Base-by-base conservation (phyloP, 2,113 vertebrate genomes). In the Thryonomys swinderianus region DNA sequence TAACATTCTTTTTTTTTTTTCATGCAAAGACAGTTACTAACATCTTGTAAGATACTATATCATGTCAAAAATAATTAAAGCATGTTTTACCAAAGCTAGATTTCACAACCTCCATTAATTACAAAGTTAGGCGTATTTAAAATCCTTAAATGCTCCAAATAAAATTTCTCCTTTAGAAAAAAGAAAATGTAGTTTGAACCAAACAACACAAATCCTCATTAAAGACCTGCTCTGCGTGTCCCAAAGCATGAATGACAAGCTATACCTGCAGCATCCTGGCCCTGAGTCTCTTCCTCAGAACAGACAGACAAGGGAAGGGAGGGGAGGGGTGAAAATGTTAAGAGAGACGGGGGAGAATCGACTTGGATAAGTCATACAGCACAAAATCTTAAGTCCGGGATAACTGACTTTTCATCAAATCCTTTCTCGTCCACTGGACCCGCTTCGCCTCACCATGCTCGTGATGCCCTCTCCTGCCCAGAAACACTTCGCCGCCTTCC, bases 81-180 rank as follows among this genome's bases (percentile, higher is more conserved):
- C 4, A 4, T 20, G 45, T 55, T 48, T 93, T 69, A 62, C 7
- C n/a, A 88, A 81, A 37, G 84, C 37, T 76, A 76, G 7, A 71
- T 20, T 88, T 55, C 45, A 67, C 64, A 18, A 82, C 61, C 94
- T 80, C 20, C 61, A 57, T 37, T 86, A 74, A 79, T 25, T 79
- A 53, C 37, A 80, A 92, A 96, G 17, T 57, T 51, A 85, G 21
- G 6, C 71, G 13, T 66, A 81, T 30, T 79, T 92, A 89, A 94
- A 83, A 84, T 34, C 8, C 84, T 20, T 51, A 18, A 10, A 1
- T 83, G 7, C 18, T 74, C 6, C 14, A 48, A 45, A 48, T 45
- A 74, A 74, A 74, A 74, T 45, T 45, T 74, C 14, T 74, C 42
- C 40, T 48, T 45, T 32, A 53, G 74, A 42, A 8, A 16, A 51